phyloP scores from a whole-genome alignment of 1,140 invertebrate genomes.

The Drosophila pandora region DNA sequence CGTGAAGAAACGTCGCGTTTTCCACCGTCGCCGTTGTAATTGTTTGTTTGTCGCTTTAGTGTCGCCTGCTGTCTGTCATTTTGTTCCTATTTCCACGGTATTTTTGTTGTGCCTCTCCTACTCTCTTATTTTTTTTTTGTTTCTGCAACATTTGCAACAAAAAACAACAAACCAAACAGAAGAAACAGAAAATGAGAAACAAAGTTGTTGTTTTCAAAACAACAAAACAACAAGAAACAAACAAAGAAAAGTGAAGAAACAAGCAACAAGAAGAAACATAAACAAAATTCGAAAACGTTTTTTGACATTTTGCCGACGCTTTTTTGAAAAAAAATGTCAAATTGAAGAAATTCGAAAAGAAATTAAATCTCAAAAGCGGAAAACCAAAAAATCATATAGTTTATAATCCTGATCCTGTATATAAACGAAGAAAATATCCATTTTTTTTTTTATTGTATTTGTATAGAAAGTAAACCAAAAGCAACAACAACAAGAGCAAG shows the following conservation, averaged over 20 bases:
- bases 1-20: background rate
- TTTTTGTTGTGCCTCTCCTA: background rate
- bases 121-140: background rate
- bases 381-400: background rate
- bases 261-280: too few species aligned
- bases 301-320: background rate
- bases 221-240: too few species aligned
- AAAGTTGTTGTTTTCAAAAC: background rate
- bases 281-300: background rate
- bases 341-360: background rate
- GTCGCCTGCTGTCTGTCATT: background rate
- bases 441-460: background rate
- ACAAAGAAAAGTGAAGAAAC: too few species aligned
- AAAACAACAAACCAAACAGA: background rate
- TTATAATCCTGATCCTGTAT: background rate
- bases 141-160: background rate
- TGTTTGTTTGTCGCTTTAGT: background rate
- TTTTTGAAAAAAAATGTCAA: background rate
- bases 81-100: background rate
- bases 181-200: background rate
- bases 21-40: background rate
- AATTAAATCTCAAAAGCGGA: background rate
- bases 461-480: background rate
- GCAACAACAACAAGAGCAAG: conserved; percentile 7
- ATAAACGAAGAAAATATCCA: background rate